Percentiles rank a stretch among this genome's conserved stretches.
phyloP scores from a whole-genome alignment of 37 sponge, comb jelly and placozoan genomes.

The Hexactinellida sp. region DNA sequence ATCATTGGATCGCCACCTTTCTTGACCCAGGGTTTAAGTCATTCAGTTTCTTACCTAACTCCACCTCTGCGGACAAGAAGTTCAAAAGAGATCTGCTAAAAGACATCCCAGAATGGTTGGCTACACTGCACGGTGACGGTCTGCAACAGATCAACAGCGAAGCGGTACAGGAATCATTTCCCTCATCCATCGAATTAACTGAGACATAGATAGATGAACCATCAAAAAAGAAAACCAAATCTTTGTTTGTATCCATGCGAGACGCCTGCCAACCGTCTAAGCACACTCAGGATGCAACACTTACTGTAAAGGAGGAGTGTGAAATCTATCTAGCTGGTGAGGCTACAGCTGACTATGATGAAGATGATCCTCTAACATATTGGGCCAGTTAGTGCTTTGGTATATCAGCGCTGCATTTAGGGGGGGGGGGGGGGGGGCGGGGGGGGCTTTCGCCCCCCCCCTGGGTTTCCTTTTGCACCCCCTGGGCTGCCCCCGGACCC shows the following conservation, averaged over 20 bases:
- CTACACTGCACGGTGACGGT: conserved; percentile 8
- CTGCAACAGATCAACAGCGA: conserved; percentile 13
- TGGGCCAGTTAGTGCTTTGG: too few species aligned
- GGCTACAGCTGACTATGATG: not conserved
- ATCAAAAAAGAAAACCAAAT: conserved; percentile 11
- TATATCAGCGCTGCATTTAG: not conserved
- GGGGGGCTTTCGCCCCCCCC: too few species aligned
- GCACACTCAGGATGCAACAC: not conserved
- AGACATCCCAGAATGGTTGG: conserved; percentile 19
- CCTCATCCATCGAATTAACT: conserved; percentile 11
- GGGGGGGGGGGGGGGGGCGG: too few species aligned
- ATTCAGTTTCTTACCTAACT: conserved; percentile 18
- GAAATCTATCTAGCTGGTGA: not conserved
- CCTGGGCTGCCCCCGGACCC: too few species aligned
- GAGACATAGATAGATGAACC: conserved; percentile 15
- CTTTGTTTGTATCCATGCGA: not conserved
- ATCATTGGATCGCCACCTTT: conserved; percentile 18
- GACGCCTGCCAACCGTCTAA: not conserved
- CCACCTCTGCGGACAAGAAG: conserved; percentile 14
- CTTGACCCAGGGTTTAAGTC: conserved; percentile 14
- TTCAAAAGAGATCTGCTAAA: conserved; percentile 17
- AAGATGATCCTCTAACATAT: not conserved
- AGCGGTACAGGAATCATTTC: conserved; percentile 17
- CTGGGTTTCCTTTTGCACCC: too few species aligned
- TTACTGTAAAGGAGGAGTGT: not conserved